These are phyloP conservation scores for Hesperophylax magnus DNA, from an alignment of 1,140 invertebrate species.

Conservation along the genomic window DNA sequence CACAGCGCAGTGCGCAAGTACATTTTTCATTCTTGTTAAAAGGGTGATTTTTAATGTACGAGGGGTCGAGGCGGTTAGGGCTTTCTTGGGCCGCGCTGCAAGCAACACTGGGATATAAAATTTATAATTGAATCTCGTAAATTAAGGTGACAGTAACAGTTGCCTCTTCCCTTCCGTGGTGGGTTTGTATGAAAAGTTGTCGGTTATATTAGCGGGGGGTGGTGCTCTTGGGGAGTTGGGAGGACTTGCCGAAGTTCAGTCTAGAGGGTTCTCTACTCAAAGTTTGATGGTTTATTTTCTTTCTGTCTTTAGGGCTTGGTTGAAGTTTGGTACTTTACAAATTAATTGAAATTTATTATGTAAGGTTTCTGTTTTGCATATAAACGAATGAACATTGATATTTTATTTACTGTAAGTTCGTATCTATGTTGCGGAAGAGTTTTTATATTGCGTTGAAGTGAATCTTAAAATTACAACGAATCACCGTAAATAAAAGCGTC, in stretches of 20 bases:
- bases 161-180: constrained; percentile 53
- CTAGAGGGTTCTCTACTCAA: not conserved
- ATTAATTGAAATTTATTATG: too few species aligned
- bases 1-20: not conserved
- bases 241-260: not conserved
- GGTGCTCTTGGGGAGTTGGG: not conserved
- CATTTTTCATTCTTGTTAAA: constrained; percentile 10
- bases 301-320: not conserved
- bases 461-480: too few species aligned
- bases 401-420: too few species aligned
- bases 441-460: too few species aligned
- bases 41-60: constrained; percentile 11
- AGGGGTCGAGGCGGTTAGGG: constrained; percentile 12
- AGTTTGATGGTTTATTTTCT: constrained; percentile 11
- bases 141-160: constrained; percentile 59
- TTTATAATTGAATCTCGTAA: constrained; percentile 59
- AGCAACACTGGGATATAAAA: constrained; percentile 57
- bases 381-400: too few species aligned
- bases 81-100: constrained; percentile 23
- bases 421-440: too few species aligned
- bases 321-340: too few species aligned
- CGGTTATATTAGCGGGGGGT: constrained; percentile 35
- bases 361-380: too few species aligned
- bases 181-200: constrained; percentile 52
- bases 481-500: too few species aligned